phyloP scores from a whole-genome alignment of 1,140 invertebrate genomes.

The Calephelis virginiensis region DNA sequence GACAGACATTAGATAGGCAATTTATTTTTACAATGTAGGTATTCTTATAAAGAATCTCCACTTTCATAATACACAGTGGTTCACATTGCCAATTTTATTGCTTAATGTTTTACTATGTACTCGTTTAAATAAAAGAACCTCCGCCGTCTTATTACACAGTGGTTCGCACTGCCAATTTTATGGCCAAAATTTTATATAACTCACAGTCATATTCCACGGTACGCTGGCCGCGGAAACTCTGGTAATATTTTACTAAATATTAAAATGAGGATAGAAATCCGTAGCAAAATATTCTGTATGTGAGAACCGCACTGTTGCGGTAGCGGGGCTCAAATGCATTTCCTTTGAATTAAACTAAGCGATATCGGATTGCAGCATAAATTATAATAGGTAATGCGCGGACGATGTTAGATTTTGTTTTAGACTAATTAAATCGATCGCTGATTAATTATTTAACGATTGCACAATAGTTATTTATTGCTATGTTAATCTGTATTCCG shows the following conservation, averaged over 20 bases:
- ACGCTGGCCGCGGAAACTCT: conserved; percentile 30
- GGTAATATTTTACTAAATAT: conserved; percentile 43
- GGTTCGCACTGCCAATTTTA: conserved; percentile 30
- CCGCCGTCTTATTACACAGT: conserved; percentile 24
- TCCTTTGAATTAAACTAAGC: conserved; percentile 56
- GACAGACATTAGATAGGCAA: too few species aligned
- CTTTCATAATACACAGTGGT: too few species aligned
- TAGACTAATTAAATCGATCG: conserved; percentile 32
- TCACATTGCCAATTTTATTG: too few species aligned
- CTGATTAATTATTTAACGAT: conserved; percentile 18
- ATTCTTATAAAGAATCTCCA: too few species aligned
- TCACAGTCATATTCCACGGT: conserved; percentile 31
- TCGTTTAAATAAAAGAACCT: not conserved
- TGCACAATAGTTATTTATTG: conserved; percentile 20
- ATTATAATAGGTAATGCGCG: conserved; percentile 31
- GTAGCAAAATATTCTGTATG: conserved; percentile 27
- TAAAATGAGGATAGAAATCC: conserved; percentile 43
- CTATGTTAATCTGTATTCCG: not conserved
- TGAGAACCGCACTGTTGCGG: conserved; percentile 46
- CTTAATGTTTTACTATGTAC: not conserved
- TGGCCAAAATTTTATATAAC: conserved; percentile 32
- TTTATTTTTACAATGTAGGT: too few species aligned
- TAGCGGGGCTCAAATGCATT: conserved; percentile 43
- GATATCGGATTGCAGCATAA: conserved; percentile 39
- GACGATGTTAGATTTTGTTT: conserved; percentile 36